Evolutionary conservation across 2,888 invertebrate genomes (phyloP), one percentile per base, ranked within the genome.

Genomic region (Pristionchus fissidentatus): DNA sequence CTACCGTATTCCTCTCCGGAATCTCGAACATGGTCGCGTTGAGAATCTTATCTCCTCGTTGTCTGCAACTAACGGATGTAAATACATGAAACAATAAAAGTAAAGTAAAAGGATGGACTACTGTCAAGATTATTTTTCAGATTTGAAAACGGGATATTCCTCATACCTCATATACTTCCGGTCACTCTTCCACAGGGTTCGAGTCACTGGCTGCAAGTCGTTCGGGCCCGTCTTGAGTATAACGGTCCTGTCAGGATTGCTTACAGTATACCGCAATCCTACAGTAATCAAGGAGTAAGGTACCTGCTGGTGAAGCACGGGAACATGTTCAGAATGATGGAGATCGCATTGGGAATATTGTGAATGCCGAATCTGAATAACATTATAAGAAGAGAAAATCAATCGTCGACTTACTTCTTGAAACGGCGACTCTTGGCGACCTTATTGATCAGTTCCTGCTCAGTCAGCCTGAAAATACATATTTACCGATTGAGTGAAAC

Each of bases 1-100:
- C 1, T 35, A 62, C 62, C 62, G 62, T 35, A 62, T 13, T 32
- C 15, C 62, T 10, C 62, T 62, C 62, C 62, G 62, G 62, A 62
- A 62, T 62, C 32, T 62, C 62, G 62, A 62, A 62, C 62, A 62
- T 62, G 3, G 62, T 62, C 35, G 62, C 62, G 62, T 62, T 62
- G 0, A 62, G 35, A n/a, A n/a, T n/a, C 62, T 62, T 62, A 15
- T 22, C 13, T 62, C 62, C 62, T 62, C 62, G 62, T 8, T 32
- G 10, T 15, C 62, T 62, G 35, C 10, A 62, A 32, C 29, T 32
- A 0, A 62, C 1, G 22, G 35, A 62, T 35, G 3, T 15, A n/a
- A n/a, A n/a, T n/a, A n/a, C n/a, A n/a, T n/a, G n/a, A n/a, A n/a
- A n/a, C n/a, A n/a, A n/a, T n/a, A n/a, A n/a, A n/a, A n/a, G n/a